These are phyloP conservation scores for Hyla sarda DNA, from an alignment of 2,113 vertebrate species.

Conservation along the genomic window DNA sequence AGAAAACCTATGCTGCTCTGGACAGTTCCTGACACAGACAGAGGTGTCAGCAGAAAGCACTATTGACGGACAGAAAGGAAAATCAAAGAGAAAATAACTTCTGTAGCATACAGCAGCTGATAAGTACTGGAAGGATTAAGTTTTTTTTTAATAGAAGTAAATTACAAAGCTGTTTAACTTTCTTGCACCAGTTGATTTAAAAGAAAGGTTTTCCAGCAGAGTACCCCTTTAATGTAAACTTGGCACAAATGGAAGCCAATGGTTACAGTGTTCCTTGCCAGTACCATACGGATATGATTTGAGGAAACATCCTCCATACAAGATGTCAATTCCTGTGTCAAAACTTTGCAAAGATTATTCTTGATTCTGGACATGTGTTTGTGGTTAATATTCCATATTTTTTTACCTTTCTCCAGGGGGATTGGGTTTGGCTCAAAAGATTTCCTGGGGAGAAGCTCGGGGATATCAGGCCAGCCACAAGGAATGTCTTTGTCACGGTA, in stretches of 20 bases:
- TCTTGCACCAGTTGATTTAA: too few relatives aligned
- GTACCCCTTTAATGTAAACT: neutral
- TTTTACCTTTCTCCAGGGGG: constrained; percentile 77
- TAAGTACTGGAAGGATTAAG: too few relatives aligned
- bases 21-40: too few relatives aligned
- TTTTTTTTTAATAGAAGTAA: too few relatives aligned
- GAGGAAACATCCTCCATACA: neutral
- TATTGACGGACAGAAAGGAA: too few relatives aligned
- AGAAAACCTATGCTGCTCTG: too few relatives aligned
- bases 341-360: neutral
- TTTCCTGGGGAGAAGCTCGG: constrained; percentile 74
- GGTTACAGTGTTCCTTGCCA: neutral
- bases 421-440: constrained; percentile 95
- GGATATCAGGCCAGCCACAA: constrained; percentile 74
- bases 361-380: neutral
- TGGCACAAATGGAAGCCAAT: too few relatives aligned
- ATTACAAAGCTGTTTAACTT: too few relatives aligned
- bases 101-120: too few relatives aligned
- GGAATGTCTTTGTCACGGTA: constrained; percentile 82
- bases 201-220: too few relatives aligned
- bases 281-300: neutral
- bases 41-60: too few relatives aligned
- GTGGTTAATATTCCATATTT: neutral
- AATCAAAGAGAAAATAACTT: too few relatives aligned
- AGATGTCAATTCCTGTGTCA: neutral